These are phyloP conservation scores for Poliocrania exsul DNA, from an alignment of 2,797 vertebrate species.

Conservation along the genomic window DNA sequence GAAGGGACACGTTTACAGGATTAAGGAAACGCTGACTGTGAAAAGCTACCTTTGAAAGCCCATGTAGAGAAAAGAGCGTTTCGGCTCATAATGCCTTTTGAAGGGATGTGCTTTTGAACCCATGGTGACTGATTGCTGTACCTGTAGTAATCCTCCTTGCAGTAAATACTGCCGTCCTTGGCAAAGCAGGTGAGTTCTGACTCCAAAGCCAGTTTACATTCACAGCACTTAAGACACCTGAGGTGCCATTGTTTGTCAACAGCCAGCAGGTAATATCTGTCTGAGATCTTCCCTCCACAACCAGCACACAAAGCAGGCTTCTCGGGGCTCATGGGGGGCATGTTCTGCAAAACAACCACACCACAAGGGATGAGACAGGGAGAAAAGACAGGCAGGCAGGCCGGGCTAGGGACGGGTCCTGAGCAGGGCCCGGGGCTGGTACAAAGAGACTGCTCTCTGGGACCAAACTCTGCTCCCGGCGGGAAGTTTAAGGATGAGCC, in stretches of 20 bases:
- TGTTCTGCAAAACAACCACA: conserved; percentile 82
- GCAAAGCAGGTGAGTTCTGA: conserved; percentile 98
- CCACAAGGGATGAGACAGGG: conserved; percentile 43
- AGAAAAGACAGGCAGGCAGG: background rate
- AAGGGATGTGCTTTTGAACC: background rate
- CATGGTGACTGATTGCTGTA: conserved; percentile 69
- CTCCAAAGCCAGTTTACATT: conserved; percentile 98
- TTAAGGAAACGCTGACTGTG: background rate
- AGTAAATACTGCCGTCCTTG: conserved; percentile 99
- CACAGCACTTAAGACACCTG: conserved; percentile 98
- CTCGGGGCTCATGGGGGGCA: conserved; percentile 95
- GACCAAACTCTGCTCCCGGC: background rate
- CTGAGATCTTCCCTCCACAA: conserved; percentile 96
- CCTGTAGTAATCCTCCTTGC: conserved; percentile 99
- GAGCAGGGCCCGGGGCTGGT: background rate
- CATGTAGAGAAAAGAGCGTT: background rate
- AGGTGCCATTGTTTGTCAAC: conserved; percentile 99
- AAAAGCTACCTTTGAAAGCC: conserved; percentile 17
- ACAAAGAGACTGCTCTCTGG: background rate
- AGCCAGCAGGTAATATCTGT: conserved; percentile 98
- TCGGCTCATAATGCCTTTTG: background rate
- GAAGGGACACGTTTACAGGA: background rate
- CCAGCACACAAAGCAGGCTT: conserved; percentile 97
- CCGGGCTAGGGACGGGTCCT: background rate
- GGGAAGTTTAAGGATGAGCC: background rate